phyloP scores from a whole-genome alignment of 1,140 invertebrate species.

The Camponotus pennsylvanicus region DNA sequence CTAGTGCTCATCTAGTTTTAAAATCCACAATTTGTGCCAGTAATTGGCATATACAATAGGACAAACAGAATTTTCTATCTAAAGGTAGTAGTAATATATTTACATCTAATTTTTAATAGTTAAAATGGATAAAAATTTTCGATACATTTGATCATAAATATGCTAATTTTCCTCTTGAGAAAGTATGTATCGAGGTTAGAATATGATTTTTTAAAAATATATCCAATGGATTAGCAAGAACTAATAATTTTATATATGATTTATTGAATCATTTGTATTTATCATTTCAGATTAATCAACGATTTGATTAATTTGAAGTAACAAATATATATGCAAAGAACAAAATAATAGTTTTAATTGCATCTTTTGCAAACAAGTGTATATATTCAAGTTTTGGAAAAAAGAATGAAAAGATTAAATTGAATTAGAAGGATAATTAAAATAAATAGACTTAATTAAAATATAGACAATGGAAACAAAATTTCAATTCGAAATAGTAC shows the following conservation, averaged over 20 bases:
- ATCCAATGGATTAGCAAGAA: too few relatives aligned
- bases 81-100: conserved; percentile 21
- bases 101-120: neutral
- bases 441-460: neutral
- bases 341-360: neutral
- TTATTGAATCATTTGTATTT: neutral
- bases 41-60: conserved; percentile 1
- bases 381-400: neutral
- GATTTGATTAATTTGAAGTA: too few relatives aligned
- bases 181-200: neutral
- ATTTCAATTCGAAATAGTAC: neutral
- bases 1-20: neutral
- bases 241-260: neutral
- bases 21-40: neutral
- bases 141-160: neutral
- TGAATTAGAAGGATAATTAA: too few relatives aligned
- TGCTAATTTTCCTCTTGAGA: neutral
- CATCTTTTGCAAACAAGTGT: neutral
- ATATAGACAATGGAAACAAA: neutral
- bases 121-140: neutral
- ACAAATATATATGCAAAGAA: neutral
- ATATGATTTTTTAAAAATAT: neutral
- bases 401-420: neutral
- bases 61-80: conserved; percentile 30
- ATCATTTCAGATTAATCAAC: neutral